Percentiles rank a stretch among this genome's conserved stretches.
Conservation (phyloP, 2,888 invertebrate genomes). For the Tholera decimalis region DNA sequence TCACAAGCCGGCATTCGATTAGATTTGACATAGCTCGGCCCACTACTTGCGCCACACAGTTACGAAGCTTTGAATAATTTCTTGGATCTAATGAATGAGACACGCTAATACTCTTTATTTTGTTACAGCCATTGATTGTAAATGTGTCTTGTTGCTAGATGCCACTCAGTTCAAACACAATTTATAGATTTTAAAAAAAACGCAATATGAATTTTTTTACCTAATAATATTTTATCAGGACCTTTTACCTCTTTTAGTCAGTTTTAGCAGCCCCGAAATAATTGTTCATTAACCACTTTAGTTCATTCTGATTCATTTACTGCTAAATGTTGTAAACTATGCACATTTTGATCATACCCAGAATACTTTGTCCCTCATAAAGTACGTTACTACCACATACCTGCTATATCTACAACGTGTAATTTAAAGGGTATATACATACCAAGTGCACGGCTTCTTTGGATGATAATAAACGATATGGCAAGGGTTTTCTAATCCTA, state of each 20-base stretch:
- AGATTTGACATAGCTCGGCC: constrained; percentile 21
- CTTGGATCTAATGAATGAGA: constrained; percentile 7
- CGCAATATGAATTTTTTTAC: not conserved
- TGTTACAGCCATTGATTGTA: not conserved
- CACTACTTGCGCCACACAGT: not conserved
- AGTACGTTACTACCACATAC: not conserved
- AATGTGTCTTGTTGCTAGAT: not conserved
- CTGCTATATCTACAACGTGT: constrained; percentile 5
- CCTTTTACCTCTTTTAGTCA: too few species aligned
- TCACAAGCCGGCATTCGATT: constrained; percentile 28
- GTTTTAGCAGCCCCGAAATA: too few species aligned
- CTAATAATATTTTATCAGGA: too few species aligned
- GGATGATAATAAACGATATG: too few species aligned
- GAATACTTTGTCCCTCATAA: too few species aligned
- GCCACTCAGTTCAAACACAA: not conserved
- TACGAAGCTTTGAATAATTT: constrained; percentile 11
- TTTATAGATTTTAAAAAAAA: not conserved
- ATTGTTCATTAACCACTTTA: too few species aligned
- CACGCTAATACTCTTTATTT: not conserved
- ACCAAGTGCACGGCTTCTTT: too few species aligned
- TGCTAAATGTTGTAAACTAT: too few species aligned
- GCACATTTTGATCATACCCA: too few species aligned
- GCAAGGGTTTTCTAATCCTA: too few species aligned
- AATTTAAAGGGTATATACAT: too few species aligned
- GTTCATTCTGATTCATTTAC: too few species aligned